These are phyloP conservation scores for Sinodicranocentrus sp. DNA, from an alignment of 2,888 invertebrate genomes.

Conservation along the genomic window DNA sequence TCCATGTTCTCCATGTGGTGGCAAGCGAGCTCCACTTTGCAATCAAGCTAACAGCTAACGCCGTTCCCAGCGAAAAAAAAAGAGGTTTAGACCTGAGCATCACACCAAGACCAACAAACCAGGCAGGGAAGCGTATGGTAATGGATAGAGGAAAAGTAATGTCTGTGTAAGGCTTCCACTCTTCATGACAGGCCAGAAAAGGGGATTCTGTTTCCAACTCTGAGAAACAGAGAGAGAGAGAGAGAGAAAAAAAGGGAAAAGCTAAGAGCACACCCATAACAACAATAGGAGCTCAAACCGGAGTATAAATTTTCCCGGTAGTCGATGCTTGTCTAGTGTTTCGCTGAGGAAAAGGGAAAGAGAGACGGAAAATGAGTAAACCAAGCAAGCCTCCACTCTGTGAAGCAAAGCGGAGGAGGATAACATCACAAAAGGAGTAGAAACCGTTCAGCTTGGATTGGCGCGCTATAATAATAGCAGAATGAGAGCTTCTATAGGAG, in stretches of 20 bases:
- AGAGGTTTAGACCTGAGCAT: slow-evolving; percentile 22
- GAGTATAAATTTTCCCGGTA: slow-evolving; percentile 48
- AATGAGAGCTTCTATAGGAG: slow-evolving; percentile 21
- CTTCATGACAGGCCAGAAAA: slow-evolving; percentile 55
- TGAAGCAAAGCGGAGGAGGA: slow-evolving; percentile 16
- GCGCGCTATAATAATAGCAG: slow-evolving; percentile 53
- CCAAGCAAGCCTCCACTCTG: slow-evolving; percentile 33
- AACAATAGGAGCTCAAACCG: slow-evolving; percentile 20
- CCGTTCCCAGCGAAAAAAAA: not conserved
- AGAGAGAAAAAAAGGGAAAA: slow-evolving; percentile 10
- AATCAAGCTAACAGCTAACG: slow-evolving; percentile 39
- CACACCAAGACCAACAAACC: too few relatives aligned
- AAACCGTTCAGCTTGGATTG: slow-evolving; percentile 55
- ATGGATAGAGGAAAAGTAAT: slow-evolving; percentile 39
- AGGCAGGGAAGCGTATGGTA: slow-evolving; percentile 43
- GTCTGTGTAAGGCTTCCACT: slow-evolving; percentile 54
- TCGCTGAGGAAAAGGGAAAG: slow-evolving; percentile 23
- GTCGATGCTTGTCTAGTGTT: slow-evolving; percentile 45
- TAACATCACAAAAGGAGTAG: slow-evolving; percentile 37
- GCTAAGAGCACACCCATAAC: not conserved
- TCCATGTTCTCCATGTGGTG: slow-evolving; percentile 42
- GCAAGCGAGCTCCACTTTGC: slow-evolving; percentile 18
- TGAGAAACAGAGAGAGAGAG: not conserved
- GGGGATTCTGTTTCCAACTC: slow-evolving; percentile 35
- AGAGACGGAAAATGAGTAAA: slow-evolving; percentile 39